phyloP scores from a whole-genome alignment of 2,113 vertebrate genomes.

The Turdus rufiventris region DNA sequence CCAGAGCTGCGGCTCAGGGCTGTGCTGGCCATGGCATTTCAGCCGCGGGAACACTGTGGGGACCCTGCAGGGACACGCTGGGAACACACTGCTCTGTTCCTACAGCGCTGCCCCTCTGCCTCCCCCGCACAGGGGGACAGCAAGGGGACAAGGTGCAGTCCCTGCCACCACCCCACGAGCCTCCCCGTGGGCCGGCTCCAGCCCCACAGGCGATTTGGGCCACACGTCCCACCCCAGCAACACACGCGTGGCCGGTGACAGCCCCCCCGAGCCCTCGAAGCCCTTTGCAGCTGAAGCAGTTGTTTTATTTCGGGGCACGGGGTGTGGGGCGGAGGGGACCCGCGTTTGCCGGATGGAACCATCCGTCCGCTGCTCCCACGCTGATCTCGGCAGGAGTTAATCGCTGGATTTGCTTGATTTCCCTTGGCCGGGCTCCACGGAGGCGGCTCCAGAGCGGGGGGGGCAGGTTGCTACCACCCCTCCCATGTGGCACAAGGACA shows the following conservation, averaged over 20 bases:
- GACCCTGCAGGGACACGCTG: not conserved
- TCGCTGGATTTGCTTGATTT: not conserved
- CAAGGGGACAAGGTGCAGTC: fast-evolving
- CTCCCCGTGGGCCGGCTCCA: not conserved
- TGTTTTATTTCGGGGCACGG: not conserved
- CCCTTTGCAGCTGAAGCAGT: fast-evolving
- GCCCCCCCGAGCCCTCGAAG: fast-evolving
- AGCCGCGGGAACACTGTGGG: fast-evolving
- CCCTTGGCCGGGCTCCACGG: not conserved
- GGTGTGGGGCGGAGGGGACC: not conserved
- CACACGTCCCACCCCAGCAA: not conserved
- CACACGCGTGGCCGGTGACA: not conserved
- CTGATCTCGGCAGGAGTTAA: not conserved
- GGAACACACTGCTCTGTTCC: not conserved
- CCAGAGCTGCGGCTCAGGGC: not conserved
- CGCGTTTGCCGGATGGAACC: fast-evolving
- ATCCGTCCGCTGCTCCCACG: not conserved
- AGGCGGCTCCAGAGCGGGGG: not conserved
- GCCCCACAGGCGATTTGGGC: fast-evolving
- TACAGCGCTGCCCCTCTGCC: not conserved
- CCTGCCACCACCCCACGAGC: fast-evolving
- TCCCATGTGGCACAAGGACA: not conserved
- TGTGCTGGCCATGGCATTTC: not conserved
- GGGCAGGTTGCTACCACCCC: not conserved
- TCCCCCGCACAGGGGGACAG: not conserved